Conservation (phyloP, 1,140 invertebrate species). For the Agrilus planipennis region DNA sequence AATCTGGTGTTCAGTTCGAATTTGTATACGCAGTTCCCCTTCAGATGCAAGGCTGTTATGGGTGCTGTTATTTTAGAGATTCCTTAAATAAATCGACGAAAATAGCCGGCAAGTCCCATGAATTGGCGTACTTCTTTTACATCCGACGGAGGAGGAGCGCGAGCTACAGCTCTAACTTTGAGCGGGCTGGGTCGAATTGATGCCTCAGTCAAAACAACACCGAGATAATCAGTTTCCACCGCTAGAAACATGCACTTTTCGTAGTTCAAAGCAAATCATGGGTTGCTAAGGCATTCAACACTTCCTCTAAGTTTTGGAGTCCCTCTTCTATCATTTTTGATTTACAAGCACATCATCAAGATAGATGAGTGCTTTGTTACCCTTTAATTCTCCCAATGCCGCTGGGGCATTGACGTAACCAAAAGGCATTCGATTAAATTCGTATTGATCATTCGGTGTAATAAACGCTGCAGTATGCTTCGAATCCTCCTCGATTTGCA, state of each 20-base stretch:
- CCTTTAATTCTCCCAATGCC: slow-evolving; percentile 15
- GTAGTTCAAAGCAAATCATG: slow-evolving; percentile 12
- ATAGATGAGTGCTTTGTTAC: slow-evolving; percentile 15
- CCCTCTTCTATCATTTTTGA: slow-evolving; percentile 17
- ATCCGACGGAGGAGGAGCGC: slow-evolving; percentile 19
- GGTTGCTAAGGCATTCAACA: slow-evolving; percentile 11
- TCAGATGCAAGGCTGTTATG: slow-evolving; percentile 19
- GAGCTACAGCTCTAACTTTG: slow-evolving; percentile 21
- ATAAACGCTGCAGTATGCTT: slow-evolving; percentile 10
- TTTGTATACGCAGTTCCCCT: too few relatives aligned
- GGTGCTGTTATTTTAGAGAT: slow-evolving; percentile 25
- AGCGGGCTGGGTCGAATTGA: slow-evolving; percentile 13
- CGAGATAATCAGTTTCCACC: slow-evolving; percentile 20
- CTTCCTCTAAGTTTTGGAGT: slow-evolving; percentile 11
- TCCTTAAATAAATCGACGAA: slow-evolving; percentile 23
- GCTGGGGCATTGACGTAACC: slow-evolving; percentile 17
- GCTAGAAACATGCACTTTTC: slow-evolving; percentile 25
- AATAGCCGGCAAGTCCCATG: too few relatives aligned
- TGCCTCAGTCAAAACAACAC: slow-evolving; percentile 16
- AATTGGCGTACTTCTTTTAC: too few relatives aligned
- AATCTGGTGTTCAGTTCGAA: too few relatives aligned
- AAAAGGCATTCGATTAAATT: slow-evolving; percentile 23
- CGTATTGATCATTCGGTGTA: slow-evolving; percentile 16
- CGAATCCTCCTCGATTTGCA: slow-evolving; percentile 10
- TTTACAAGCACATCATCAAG: slow-evolving; percentile 21